Base-by-base conservation (phyloP, 2,888 invertebrate genomes). In the Aleiodes alternator region DNA sequence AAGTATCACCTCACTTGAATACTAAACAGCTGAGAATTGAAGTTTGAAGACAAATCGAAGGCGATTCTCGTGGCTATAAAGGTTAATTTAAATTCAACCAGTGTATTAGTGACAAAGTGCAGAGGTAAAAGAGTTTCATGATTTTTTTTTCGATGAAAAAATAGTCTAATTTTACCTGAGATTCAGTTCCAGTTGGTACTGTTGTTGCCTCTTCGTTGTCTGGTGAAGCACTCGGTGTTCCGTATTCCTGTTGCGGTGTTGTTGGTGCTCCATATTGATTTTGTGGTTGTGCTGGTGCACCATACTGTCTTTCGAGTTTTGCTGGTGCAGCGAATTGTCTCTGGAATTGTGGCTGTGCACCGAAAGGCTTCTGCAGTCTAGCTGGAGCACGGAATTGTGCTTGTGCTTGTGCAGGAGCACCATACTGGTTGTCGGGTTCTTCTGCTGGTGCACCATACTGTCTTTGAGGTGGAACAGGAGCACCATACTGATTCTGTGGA, bases 161-260 rank as follows among this genome's bases (percentile, higher is more conserved):
- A 68, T 34, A 64, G n/a, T 43, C 11, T n/a, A n/a, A 34, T 70
- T 77, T 81, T 73, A 87, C 89, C 84, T 88, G 86, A 8, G 87
- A 82, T 48, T 85, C 84, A 23, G 84, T 82, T 53, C 85, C 81
- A 72, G 84, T 83, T 31, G 85, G 78, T 11, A 87, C 87, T n/a
- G 90, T 89, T 23, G 87, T 86, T 3, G 84, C 74, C 12, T 88
- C 87, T 38, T 87, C 87, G 56, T 79, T 79, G 38, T 87, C 87
- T 9, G 86, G 88, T 85, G 83, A 90, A 82, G 75, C 90, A 69
- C 80, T 88, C 85, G 82, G 80, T 51, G 61, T 31, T 0, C 50
- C 66, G 14, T 50, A 61, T 75, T 90, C 43, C 86, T 12, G 86
- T 87, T 53, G 86, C 82, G 23, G 86, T 84, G 14, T 53, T 23